These are phyloP conservation scores for Elgaria multicarinata DNA, from an alignment of 2,113 vertebrate genomes.

Conservation along the genomic window DNA sequence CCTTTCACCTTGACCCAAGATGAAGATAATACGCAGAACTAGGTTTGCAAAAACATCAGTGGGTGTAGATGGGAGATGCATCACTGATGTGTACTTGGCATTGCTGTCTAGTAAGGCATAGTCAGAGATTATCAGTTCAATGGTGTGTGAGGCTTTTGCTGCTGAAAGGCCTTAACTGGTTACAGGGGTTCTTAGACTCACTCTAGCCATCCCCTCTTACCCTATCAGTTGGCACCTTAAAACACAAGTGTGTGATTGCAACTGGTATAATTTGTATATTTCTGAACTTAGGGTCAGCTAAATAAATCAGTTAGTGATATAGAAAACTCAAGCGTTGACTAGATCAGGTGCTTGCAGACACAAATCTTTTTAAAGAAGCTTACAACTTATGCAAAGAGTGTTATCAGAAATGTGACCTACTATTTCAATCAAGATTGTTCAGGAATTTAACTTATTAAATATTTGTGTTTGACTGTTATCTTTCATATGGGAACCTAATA, in stretches of 20 bases:
- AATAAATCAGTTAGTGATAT: slow-evolving; percentile 19
- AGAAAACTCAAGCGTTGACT: slow-evolving; percentile 1
- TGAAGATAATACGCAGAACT: not conserved
- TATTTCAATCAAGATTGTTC: slow-evolving; percentile 25
- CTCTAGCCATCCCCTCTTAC: too few species aligned
- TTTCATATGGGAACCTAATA: slow-evolving; percentile 15
- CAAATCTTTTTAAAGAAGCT: slow-evolving; percentile 34
- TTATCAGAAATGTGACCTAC: not conserved
- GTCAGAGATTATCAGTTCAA: not conserved
- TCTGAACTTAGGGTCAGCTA: not conserved
- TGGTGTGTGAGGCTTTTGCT: not conserved
- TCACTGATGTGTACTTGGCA: not conserved
- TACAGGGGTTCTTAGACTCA: not conserved
- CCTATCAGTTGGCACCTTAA: not conserved
- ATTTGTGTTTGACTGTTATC: not conserved
- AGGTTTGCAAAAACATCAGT: not conserved
- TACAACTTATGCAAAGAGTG: not conserved
- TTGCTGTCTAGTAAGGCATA: not conserved
- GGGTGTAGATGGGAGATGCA: not conserved
- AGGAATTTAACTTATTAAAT: not conserved
- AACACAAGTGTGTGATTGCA: not conserved
- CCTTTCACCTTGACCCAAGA: not conserved
- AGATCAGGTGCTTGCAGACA: not conserved
- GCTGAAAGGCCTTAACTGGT: not conserved
- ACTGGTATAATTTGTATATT: not conserved